Base-by-base conservation (phyloP, 1,140 invertebrate species). In the Diachasmimorpha longicaudata region DNA sequence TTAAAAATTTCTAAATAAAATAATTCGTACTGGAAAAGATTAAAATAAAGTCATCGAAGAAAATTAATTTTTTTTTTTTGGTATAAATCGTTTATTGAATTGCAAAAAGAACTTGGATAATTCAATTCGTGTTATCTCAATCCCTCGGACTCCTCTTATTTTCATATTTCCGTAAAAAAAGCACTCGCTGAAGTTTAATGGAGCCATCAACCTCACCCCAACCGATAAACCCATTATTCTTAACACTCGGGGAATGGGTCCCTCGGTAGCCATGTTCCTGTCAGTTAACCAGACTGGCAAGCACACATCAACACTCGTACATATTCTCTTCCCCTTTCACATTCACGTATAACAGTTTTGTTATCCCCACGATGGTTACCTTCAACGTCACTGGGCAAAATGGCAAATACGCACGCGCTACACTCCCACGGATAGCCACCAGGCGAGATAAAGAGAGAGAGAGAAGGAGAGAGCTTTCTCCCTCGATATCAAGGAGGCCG, bases 261-360 rank as follows among this genome's bases (percentile, higher is more conserved):
- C 71, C 74, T 74, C 79, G 81, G 81, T 85, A 85, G 83, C 81
- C 83, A 80, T 81, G 76, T 77, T 77, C 78, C 77, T 79, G 75
- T 74, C 75, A 78, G 77, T 76, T 77, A 66, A 74, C 36, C 70
- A 70, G 68, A 69, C 39, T 48, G 74, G 68, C 70, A 69, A 68
- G 23, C 72, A 48, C 23, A 70, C 70, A 74, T 39, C 31, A 63
- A 66, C 21, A 72, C 37, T n/a, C 36, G 39, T 67, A 11, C 52
- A 31, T 31, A 31, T 31, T 31, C 31, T 31, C 31, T 31, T 31
- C 19, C 72, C 46, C 67, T 44, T 72, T 72, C 37, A 42, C 58
- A 36, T 69, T 69, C 73, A 44, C 73, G 44, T 68, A 68, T n/a
- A 52, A 58, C 70, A 58, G 39, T 63, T 63, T 63, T 63, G 58